A percentile compares a stretch with the other conserved stretches of the same genome.
These are phyloP conservation scores for Chlorodrepanis virens DNA, from an alignment of 2,113 vertebrate genomes.

Conservation along the genomic window DNA sequence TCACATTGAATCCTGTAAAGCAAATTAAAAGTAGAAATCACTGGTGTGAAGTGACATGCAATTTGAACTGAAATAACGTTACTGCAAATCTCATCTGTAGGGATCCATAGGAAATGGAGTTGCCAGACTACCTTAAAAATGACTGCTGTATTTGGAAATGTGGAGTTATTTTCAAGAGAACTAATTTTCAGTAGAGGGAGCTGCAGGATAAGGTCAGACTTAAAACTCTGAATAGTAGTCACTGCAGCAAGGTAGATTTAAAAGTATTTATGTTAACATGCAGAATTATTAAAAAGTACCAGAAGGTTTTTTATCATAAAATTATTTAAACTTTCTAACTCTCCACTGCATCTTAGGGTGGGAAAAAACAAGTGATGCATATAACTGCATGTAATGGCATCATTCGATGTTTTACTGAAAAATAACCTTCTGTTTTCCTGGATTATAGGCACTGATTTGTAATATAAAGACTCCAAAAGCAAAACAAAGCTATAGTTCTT, in stretches of 20 bases:
- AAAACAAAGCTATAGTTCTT: conserved; percentile 13
- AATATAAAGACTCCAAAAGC: background rate
- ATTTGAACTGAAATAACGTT: background rate
- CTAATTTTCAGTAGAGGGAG: conserved; percentile 60
- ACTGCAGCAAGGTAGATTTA: conserved; percentile 19
- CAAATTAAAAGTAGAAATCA: conserved; percentile 4
- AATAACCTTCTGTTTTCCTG: background rate
- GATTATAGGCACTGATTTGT: background rate
- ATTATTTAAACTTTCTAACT: conserved; percentile 15
- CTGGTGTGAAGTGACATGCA: background rate
- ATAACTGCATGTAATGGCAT: background rate
- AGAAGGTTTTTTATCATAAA: background rate
- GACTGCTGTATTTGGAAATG: background rate
- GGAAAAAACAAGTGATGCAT: background rate
- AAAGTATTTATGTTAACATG: background rate
- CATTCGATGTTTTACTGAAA: background rate
- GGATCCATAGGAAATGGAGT: background rate
- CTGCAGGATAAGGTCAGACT: conserved; percentile 43
- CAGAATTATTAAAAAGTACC: conserved; percentile 14
- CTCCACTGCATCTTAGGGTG: background rate
- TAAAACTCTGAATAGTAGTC: background rate
- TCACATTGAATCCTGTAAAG: background rate
- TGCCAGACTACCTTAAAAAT: conserved; percentile 38
- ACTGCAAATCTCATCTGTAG: background rate
- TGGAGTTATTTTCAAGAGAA: background rate